phyloP scores from a whole-genome alignment of 1,140 invertebrate genomes.

The Melitaea cinxia region DNA sequence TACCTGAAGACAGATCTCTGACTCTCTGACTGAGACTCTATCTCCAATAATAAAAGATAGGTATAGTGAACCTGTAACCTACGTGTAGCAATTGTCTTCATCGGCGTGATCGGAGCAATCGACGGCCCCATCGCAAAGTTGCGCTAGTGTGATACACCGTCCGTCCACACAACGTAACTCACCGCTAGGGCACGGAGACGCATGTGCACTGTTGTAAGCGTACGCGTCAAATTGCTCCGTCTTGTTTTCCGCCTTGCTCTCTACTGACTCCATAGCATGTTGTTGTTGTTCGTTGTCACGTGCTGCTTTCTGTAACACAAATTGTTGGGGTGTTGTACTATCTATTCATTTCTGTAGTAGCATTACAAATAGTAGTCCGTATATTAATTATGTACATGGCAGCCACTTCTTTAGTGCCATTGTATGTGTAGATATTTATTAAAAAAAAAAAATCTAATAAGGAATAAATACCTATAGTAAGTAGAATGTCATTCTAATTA shows the following conservation, averaged over 20 bases:
- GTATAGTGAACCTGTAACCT: not conserved
- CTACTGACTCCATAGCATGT: conserved; percentile 34
- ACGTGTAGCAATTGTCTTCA: conserved; percentile 83
- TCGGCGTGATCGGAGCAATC: conserved; percentile 85
- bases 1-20: too few relatives aligned
- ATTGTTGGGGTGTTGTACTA: too few relatives aligned
- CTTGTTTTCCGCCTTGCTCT: conserved; percentile 42
- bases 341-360: too few relatives aligned
- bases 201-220: conserved; percentile 51
- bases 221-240: conserved; percentile 28
- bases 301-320: conserved; percentile 47
- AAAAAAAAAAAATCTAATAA: too few relatives aligned
- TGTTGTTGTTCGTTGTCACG: conserved; percentile 36
- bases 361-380: too few relatives aligned
- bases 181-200: conserved; percentile 81
- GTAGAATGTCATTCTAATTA: too few relatives aligned
- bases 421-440: too few relatives aligned
- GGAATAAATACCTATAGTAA: too few relatives aligned
- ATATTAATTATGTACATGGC: too few relatives aligned
- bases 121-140: conserved; percentile 84
- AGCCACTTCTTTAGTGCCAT: too few relatives aligned
- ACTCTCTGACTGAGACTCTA: too few relatives aligned
- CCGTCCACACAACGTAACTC: conserved; percentile 84
- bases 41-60: too few relatives aligned
- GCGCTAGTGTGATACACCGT: conserved; percentile 83